These are phyloP conservation scores for Rhynchophorus ferrugineus DNA, from an alignment of 1,140 invertebrate genomes.

Conservation along the genomic window DNA sequence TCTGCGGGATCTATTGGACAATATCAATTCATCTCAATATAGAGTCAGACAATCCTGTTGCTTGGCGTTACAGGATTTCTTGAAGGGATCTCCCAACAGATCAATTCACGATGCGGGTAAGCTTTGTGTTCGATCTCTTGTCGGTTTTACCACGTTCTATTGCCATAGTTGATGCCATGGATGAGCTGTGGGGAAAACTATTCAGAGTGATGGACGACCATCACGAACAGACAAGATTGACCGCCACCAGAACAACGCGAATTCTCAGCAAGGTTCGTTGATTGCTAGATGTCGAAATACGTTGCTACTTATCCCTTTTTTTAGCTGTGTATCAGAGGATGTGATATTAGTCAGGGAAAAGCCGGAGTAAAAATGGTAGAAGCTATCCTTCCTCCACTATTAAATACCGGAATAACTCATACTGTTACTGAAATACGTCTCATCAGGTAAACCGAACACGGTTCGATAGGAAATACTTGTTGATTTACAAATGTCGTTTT, in stretches of 20 bases:
- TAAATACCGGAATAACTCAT: slow-evolving; percentile 72
- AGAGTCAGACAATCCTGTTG: slow-evolving; percentile 86
- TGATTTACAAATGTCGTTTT: slow-evolving; percentile 23
- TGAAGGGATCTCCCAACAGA: slow-evolving; percentile 45
- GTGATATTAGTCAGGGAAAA: slow-evolving; percentile 70
- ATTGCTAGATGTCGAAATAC: not conserved
- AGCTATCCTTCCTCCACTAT: slow-evolving; percentile 69
- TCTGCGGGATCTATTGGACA: slow-evolving; percentile 67
- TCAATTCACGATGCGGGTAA: slow-evolving; percentile 40
- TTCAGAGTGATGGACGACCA: slow-evolving; percentile 91
- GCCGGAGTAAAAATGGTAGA: slow-evolving; percentile 67
- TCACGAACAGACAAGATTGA: slow-evolving; percentile 77
- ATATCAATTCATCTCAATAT: slow-evolving; percentile 80
- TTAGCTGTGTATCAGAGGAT: slow-evolving; percentile 67
- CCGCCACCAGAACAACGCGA: slow-evolving; percentile 69
- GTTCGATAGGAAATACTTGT: slow-evolving; percentile 10
- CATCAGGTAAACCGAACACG: slow-evolving; percentile 48
- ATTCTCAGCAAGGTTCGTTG: slow-evolving; percentile 67
- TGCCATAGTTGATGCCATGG: slow-evolving; percentile 45
- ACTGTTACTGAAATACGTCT: slow-evolving; percentile 70
- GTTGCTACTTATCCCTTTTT: slow-evolving; percentile 20
- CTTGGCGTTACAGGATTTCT: slow-evolving; percentile 73
- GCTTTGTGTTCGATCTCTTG: not conserved
- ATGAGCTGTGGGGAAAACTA: slow-evolving; percentile 71
- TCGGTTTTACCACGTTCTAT: not conserved